phyloP scores from a whole-genome alignment of 2,113 vertebrate species.

The Chelonoidis abingdonii region DNA sequence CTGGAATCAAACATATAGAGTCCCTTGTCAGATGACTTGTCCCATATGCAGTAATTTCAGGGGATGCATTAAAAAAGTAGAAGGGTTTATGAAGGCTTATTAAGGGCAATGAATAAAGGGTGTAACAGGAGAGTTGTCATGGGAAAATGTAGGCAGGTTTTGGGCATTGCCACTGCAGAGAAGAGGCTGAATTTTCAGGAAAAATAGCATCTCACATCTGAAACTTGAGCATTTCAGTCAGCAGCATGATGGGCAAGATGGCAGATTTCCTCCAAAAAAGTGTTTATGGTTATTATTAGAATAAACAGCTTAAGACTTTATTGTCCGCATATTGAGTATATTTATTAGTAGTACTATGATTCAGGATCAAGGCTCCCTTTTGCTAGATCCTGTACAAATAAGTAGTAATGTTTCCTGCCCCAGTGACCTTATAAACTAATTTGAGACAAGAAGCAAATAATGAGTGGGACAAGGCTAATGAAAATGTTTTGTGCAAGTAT shows the following conservation, averaged over 20 bases:
- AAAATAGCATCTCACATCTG: not conserved
- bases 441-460: not conserved
- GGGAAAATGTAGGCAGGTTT: not conserved
- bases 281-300: not conserved
- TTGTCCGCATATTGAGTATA: not conserved
- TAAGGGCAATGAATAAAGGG: too few species aligned
- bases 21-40: accelerated
- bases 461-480: not conserved
- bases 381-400: not conserved
- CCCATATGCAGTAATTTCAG: not conserved
- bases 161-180: not conserved
- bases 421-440: not conserved
- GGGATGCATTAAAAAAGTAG: not conserved
- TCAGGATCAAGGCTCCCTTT: not conserved
- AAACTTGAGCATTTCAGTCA: not conserved
- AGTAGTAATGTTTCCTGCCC: accelerated
- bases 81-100: not conserved
- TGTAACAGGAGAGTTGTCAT: not conserved
- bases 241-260: not conserved
- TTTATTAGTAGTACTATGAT: not conserved
- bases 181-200: not conserved
- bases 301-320: not conserved
- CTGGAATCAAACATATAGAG: not conserved
- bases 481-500: not conserved
- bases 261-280: not conserved